Evolutionary conservation across 2,113 vertebrate species (phyloP).

Genomic region (Micromys minutus): DNA sequence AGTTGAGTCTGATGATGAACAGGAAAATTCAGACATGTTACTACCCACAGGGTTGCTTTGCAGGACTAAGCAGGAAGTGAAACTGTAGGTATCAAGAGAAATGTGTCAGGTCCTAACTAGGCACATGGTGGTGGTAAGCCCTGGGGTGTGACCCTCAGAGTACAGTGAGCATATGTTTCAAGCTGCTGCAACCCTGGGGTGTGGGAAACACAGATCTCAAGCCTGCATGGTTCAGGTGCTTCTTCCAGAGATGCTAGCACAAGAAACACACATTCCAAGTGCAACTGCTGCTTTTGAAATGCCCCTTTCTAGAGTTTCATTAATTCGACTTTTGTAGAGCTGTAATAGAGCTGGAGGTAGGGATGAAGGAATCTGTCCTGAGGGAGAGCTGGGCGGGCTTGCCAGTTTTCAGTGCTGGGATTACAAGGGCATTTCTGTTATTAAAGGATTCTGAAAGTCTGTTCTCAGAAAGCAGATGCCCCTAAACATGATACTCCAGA

Average conservation of each 20-base stretch:
- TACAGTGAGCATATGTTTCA: not conserved
- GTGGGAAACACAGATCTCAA: not conserved
- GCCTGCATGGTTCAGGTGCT: not conserved
- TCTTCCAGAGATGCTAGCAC: not conserved
- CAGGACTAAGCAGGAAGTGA: not conserved
- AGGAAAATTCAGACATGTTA: not conserved
- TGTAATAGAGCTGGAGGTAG: not conserved
- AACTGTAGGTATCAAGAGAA: not conserved
- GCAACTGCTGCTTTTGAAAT: not conserved
- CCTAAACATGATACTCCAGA: not conserved
- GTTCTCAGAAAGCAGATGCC: not conserved
- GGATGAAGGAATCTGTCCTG: too few species aligned
- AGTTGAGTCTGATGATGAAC: not conserved
- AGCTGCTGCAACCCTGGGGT: fast-evolving
- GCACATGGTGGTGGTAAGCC: not conserved
- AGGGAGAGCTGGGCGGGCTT: not conserved
- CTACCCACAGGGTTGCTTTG: not conserved
- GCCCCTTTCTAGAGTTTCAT: not conserved
- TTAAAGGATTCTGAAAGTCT: not conserved
- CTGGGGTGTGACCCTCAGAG: fast-evolving
- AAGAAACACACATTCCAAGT: not conserved
- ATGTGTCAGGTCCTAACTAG: not conserved
- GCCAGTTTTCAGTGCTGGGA: not conserved
- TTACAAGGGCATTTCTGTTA: not conserved
- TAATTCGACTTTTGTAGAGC: not conserved